Evolutionary conservation across 2,113 vertebrate genomes (phyloP).

Genomic region (Tor tambroides): DNA sequence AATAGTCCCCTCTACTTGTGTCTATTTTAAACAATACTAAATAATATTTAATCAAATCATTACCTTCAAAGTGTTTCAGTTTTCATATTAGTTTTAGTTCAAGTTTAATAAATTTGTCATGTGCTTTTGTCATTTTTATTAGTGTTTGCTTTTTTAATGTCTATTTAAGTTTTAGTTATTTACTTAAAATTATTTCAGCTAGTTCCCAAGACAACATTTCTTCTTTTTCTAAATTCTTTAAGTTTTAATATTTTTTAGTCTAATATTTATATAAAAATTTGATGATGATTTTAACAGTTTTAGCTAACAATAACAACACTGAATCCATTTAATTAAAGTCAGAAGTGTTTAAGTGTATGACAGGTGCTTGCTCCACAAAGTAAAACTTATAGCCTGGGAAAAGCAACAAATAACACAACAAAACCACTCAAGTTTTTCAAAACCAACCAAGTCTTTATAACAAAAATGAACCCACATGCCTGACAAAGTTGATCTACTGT

Average conservation of each 20-base stretch:
- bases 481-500: slow-evolving; percentile 1
- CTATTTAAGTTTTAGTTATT: not conserved
- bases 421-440: slow-evolving; percentile 9
- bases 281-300: not conserved
- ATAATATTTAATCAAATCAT: not conserved
- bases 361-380: not conserved
- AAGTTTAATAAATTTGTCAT: not conserved
- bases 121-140: not conserved
- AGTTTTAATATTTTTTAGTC: too few species aligned
- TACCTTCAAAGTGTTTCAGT: not conserved
- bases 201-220: not conserved
- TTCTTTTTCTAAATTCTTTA: not conserved
- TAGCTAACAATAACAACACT: not conserved
- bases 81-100: not conserved
- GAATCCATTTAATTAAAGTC: not conserved
- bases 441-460: not conserved
- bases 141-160: not conserved
- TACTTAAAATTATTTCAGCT: not conserved
- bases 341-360: not conserved
- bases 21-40: not conserved
- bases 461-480: slow-evolving; percentile 1
- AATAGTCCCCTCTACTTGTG: not conserved
- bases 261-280: not conserved
- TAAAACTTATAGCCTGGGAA: slow-evolving; percentile 4
- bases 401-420: slow-evolving; percentile 5